Conservation (phyloP, 2,797 vertebrate species). For the Pampus argenteus region DNA sequence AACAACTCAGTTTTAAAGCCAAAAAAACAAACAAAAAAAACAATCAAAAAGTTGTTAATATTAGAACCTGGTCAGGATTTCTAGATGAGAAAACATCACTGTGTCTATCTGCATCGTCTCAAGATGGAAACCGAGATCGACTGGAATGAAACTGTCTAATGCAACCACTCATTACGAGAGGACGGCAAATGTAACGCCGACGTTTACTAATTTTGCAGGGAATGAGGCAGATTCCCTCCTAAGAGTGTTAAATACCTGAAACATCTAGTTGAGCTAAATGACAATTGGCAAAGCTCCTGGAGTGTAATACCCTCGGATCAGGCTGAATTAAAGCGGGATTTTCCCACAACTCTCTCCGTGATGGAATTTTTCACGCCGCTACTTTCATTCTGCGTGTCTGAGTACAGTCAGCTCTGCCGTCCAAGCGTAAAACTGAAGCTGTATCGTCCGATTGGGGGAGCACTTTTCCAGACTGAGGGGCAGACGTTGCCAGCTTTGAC, state of each 20-base stretch:
- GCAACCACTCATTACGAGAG: constrained; percentile 30
- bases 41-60: background rate
- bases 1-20: too few relatives aligned
- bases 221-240: constrained; percentile 38
- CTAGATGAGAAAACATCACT: background rate
- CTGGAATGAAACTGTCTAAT: constrained; percentile 30
- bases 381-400: constrained; percentile 55
- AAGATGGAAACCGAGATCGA: constrained; percentile 5
- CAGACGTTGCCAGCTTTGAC: constrained; percentile 74
- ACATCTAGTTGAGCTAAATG: constrained; percentile 59
- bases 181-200: constrained; percentile 38
- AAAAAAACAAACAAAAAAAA: too few relatives aligned
- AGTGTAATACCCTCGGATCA: constrained; percentile 57
- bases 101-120: constrained; percentile 4
- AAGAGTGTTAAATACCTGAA: constrained; percentile 62
- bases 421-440: constrained; percentile 55
- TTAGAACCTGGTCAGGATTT: background rate
- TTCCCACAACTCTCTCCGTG: constrained; percentile 42
- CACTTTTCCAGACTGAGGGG: constrained; percentile 69
- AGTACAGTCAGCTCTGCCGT: constrained; percentile 47
- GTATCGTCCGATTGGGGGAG: constrained; percentile 46
- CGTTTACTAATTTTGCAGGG: constrained; percentile 47
- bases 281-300: constrained; percentile 58
- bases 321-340: constrained; percentile 69
- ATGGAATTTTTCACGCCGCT: constrained; percentile 59